Evolutionary conservation across 2,113 vertebrate genomes (phyloP).

Genomic region (Rhizomys pruinosus): DNA sequence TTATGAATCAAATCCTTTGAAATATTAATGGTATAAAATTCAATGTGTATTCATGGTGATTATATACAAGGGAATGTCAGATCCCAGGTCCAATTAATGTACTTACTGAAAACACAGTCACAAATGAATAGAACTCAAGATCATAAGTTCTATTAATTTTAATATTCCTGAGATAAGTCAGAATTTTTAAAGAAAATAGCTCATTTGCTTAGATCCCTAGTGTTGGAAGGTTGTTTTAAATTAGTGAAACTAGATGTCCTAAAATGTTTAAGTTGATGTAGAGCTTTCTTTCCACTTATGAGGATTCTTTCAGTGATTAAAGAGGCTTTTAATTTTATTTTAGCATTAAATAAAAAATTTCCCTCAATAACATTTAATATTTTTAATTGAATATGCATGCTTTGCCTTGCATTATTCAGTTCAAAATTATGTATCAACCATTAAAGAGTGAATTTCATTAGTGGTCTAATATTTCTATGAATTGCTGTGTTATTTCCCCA

Average conservation of each 20-base stretch:
- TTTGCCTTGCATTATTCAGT: slow-evolving; percentile 52
- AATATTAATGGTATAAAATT: slow-evolving; percentile 72
- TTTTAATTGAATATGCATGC: slow-evolving; percentile 78
- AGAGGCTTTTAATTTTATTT: slow-evolving; percentile 80
- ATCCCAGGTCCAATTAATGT: slow-evolving; percentile 75
- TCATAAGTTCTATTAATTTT: slow-evolving; percentile 85
- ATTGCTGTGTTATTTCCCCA: slow-evolving; percentile 48
- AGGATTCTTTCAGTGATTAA: slow-evolving; percentile 82
- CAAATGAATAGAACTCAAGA: slow-evolving; percentile 84
- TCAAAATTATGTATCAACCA: slow-evolving; percentile 62
- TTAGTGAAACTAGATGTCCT: slow-evolving; percentile 79
- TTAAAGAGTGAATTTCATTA: slow-evolving; percentile 66
- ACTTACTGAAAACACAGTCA: slow-evolving; percentile 81
- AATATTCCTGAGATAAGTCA: slow-evolving; percentile 85
- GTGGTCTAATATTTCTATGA: slow-evolving; percentile 69
- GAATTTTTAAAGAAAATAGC: slow-evolving; percentile 86
- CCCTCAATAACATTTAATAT: slow-evolving; percentile 76
- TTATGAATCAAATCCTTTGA: slow-evolving; percentile 64
- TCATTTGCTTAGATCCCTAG: slow-evolving; percentile 84
- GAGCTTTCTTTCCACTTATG: slow-evolving; percentile 74
- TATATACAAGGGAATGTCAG: slow-evolving; percentile 64
- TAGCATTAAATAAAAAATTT: slow-evolving; percentile 81
- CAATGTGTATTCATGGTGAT: slow-evolving; percentile 47
- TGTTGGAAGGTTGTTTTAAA: slow-evolving; percentile 79
- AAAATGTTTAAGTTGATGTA: slow-evolving; percentile 83